These are phyloP conservation scores for Pseudomyrmex flavicornis DNA, from an alignment of 1,140 invertebrate species.

Conservation along the genomic window DNA sequence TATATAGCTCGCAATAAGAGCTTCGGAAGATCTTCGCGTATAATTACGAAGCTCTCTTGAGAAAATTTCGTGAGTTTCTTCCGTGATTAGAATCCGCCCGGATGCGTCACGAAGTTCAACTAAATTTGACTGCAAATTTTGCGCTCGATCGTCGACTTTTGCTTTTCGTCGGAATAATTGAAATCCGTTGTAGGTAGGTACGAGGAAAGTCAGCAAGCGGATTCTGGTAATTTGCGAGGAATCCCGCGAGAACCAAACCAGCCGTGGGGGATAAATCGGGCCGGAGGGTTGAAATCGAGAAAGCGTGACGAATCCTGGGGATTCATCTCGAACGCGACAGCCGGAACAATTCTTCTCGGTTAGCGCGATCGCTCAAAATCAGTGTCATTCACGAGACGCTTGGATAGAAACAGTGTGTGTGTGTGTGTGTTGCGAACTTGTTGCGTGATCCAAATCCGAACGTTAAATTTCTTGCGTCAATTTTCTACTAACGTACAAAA, in stretches of 20 bases:
- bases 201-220: slow-evolving; percentile 46
- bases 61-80: neutral
- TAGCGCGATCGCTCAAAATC: slow-evolving; percentile 47
- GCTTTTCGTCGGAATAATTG: slow-evolving; percentile 51
- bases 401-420: slow-evolving; percentile 14
- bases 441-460: neutral
- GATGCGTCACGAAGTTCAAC: neutral
- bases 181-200: slow-evolving; percentile 38
- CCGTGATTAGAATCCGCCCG: neutral
- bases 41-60: neutral
- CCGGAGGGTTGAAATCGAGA: neutral
- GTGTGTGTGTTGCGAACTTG: neutral
- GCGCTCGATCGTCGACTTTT: slow-evolving; percentile 3
- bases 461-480: neutral
- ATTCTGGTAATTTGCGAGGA: slow-evolving; percentile 43
- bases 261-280: slow-evolving; percentile 38
- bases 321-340: slow-evolving; percentile 40
- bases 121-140: slow-evolving; percentile 26
- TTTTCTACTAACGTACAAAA: neutral
- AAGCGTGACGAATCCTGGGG: slow-evolving; percentile 49
- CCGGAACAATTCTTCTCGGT: slow-evolving; percentile 13
- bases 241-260: slow-evolving; percentile 12
- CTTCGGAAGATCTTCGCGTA: neutral
- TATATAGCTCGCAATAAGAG: neutral
- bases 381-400: slow-evolving; percentile 8